phyloP scores from a whole-genome alignment of 2,888 invertebrate genomes.

The Aromia moschata region DNA sequence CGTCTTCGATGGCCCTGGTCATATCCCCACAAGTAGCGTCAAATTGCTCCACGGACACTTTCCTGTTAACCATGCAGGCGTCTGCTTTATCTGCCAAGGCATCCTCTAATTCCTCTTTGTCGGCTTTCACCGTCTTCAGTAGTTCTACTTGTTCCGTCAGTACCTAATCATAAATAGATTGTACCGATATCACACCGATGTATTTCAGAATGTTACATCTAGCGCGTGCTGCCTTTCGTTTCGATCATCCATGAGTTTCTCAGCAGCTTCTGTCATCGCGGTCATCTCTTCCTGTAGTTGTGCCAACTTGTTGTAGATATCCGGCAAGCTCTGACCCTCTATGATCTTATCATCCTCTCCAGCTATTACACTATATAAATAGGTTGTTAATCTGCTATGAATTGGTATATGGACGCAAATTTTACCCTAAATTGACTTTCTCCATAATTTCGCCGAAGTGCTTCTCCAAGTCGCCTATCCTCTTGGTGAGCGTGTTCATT shows the following conservation, averaged over 20 bases:
- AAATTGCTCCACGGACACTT: conserved; percentile 78
- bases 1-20: conserved; percentile 71
- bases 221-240: conserved; percentile 66
- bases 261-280: conserved; percentile 56
- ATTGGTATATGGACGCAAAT: too few relatives aligned
- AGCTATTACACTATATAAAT: too few relatives aligned
- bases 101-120: conserved; percentile 76
- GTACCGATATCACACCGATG: neutral
- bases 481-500: conserved; percentile 65
- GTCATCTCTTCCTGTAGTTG: conserved; percentile 62
- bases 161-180: conserved; percentile 61
- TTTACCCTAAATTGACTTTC: conserved; percentile 42
- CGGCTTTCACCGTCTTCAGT: conserved; percentile 73
- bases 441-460: conserved; percentile 57
- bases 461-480: conserved; percentile 63
- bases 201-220: conserved; percentile 61
- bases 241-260: conserved; percentile 67
- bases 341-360: conserved; percentile 42
- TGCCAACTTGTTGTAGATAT: conserved; percentile 59
- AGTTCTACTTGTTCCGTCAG: conserved; percentile 73
- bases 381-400: too few relatives aligned
- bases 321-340: conserved; percentile 49
- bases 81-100: conserved; percentile 81
- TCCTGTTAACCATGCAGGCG: conserved; percentile 72
- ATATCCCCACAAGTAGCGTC: conserved; percentile 75